Percentiles rank a stretch among this genome's conserved stretches.
These are phyloP conservation scores for Nebria ingens DNA, from an alignment of 1,140 invertebrate genomes.

Conservation along the genomic window DNA sequence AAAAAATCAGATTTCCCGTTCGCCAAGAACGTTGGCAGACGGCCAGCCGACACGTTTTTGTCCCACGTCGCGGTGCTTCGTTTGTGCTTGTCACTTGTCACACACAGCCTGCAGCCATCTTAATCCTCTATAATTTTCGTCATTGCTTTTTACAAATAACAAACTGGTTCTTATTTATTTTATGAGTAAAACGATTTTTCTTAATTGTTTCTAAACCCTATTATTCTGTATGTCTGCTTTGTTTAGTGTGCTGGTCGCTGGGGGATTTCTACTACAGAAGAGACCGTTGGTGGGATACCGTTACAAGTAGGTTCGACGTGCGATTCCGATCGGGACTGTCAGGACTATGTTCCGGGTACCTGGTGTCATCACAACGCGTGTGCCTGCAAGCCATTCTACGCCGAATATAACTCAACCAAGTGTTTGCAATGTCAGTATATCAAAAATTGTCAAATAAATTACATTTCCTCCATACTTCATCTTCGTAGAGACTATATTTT, in stretches of 20 bases:
- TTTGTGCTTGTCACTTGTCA: background rate
- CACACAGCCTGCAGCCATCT: background rate
- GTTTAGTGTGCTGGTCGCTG: background rate
- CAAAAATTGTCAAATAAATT: background rate
- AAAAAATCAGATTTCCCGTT: background rate
- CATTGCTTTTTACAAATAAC: background rate
- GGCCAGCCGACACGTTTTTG: background rate
- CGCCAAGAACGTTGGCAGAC: background rate
- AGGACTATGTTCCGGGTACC: constrained; percentile 39
- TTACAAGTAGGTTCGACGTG: constrained; percentile 15
- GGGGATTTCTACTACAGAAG: background rate
- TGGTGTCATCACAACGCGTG: constrained; percentile 50
- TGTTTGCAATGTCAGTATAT: constrained; percentile 57
- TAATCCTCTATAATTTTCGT: background rate
- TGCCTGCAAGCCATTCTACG: constrained; percentile 54
- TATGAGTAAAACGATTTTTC: too few species aligned
- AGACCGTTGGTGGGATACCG: background rate
- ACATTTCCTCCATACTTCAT: background rate
- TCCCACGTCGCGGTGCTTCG: too few species aligned
- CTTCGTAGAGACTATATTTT: background rate
- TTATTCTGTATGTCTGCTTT: background rate
- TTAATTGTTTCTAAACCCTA: too few species aligned
- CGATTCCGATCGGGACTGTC: constrained; percentile 45
- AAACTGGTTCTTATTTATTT: too few species aligned
- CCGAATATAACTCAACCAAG: constrained; percentile 47